phyloP scores from a whole-genome alignment of 2,888 invertebrate genomes.

The Perithous albicinctus region DNA sequence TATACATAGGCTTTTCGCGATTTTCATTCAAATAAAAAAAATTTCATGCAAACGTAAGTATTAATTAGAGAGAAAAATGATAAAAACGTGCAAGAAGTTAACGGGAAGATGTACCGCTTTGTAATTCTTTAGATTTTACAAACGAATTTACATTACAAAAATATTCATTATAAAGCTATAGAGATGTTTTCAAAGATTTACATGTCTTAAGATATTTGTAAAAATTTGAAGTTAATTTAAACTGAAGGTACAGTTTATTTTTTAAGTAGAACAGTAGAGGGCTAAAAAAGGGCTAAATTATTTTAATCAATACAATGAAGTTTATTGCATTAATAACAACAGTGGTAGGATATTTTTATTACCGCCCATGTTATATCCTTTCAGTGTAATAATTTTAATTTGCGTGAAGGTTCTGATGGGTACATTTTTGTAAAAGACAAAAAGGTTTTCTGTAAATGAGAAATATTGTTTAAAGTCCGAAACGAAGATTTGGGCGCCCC shows the following conservation, averaged over 20 bases:
- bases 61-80: background rate
- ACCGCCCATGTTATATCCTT: no score
- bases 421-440: background rate
- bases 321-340: no score
- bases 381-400: background rate
- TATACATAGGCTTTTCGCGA: background rate
- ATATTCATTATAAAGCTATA: no score
- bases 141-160: no score
- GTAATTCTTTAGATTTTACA: background rate
- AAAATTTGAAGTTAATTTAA: background rate
- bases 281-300: background rate
- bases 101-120: background rate
- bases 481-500: no score
- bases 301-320: no score
- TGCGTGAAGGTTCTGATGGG: background rate
- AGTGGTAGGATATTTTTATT: no score
- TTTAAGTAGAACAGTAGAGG: background rate
- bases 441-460: no score
- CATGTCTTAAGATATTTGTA: no score
- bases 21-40: constrained; percentile 7
- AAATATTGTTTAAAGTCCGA: no score
- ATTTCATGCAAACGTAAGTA: constrained; percentile 26
- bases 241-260: background rate
- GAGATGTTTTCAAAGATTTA: no score
- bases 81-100: constrained; percentile 16